These are phyloP conservation scores for Campylomormyrus numenius DNA, from an alignment of 2,113 vertebrate species.

Conservation along the genomic window DNA sequence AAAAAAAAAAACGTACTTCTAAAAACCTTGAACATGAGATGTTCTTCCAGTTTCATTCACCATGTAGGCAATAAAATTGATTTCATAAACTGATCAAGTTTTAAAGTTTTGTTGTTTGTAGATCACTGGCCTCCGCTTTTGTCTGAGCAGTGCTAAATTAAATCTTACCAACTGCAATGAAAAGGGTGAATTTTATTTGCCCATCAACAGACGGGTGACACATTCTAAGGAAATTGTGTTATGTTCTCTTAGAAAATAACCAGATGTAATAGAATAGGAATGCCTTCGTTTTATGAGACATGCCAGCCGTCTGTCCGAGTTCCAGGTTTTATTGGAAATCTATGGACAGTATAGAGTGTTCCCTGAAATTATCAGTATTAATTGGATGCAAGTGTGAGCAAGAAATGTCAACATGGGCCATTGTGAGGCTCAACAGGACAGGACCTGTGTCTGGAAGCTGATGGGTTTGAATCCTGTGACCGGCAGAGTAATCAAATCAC, in stretches of 20 bases:
- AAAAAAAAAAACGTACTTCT: neutral
- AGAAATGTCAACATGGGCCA: neutral
- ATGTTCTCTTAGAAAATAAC: neutral
- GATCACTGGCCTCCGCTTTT: neutral
- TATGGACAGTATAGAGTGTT: neutral
- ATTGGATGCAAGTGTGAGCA: neutral
- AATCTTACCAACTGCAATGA: slow-evolving; percentile 1
- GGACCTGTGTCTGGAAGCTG: neutral
- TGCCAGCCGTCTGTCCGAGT: neutral
- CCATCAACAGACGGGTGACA: neutral
- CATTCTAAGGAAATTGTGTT: neutral
- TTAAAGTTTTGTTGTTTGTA: neutral
- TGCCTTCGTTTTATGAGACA: neutral
- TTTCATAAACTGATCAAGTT: neutral
- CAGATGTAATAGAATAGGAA: neutral
- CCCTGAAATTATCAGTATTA: neutral
- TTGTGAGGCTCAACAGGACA: neutral
- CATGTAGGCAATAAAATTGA: neutral
- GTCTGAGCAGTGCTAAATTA: neutral
- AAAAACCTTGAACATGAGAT: neutral
- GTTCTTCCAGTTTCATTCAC: neutral
- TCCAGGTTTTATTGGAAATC: neutral
- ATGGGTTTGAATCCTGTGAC: neutral
- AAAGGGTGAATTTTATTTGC: neutral
- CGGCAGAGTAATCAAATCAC: neutral